phyloP scores from a whole-genome alignment of 2,888 invertebrate species.

The Limnephilus marmoratus region DNA sequence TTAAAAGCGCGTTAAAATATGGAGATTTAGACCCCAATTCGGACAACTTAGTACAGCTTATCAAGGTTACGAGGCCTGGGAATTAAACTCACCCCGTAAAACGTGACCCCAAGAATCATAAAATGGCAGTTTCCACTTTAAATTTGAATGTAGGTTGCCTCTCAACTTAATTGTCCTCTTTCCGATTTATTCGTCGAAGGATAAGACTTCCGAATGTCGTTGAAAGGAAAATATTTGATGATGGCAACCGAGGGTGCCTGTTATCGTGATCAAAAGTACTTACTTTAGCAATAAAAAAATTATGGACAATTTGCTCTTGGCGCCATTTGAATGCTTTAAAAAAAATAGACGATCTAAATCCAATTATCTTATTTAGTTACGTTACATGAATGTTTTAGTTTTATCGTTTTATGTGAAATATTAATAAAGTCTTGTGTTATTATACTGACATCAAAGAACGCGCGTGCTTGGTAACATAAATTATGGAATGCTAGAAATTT shows the following conservation, averaged over 20 bases:
- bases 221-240: constrained; percentile 2
- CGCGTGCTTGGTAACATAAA: background rate
- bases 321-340: background rate
- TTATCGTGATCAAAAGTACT: background rate
- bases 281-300: background rate
- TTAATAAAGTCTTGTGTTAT: background rate
- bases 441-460: background rate
- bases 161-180: background rate
- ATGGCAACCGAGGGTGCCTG: background rate
- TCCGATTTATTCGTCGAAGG: background rate
- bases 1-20: background rate
- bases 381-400: background rate
- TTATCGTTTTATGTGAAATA: background rate
- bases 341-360: background rate
- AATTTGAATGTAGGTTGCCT: constrained; percentile 2
- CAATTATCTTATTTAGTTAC: background rate
- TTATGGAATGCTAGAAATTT: background rate
- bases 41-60: background rate
- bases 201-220: background rate
- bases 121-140: background rate
- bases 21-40: background rate
- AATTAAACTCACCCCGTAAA: constrained; percentile 2
- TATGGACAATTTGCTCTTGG: background rate
- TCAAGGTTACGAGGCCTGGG: background rate
- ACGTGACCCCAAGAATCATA: background rate